Percentiles rank a stretch among this genome's conserved stretches.
phyloP scores from a whole-genome alignment of 2,888 invertebrate genomes.

The Ormyrus pomaceus region DNA sequence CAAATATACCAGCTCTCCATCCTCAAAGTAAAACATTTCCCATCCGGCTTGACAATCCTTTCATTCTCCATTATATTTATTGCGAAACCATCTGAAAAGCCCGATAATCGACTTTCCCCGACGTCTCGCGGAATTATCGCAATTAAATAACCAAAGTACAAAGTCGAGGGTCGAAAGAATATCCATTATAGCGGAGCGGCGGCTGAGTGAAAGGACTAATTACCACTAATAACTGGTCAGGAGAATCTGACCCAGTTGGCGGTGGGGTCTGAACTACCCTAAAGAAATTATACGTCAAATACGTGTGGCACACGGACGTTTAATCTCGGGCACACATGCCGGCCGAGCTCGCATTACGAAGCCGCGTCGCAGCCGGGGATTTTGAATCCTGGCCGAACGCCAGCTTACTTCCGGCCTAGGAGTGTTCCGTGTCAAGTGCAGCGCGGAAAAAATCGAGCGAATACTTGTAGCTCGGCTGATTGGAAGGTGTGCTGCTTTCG shows the following conservation, averaged over 20 bases:
- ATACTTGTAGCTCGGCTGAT: too few relatives aligned
- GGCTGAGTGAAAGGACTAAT: constrained; percentile 14
- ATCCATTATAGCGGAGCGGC: neutral
- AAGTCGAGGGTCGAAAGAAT: neutral
- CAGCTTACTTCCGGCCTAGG: neutral
- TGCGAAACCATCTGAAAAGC: neutral
- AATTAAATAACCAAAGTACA: constrained; percentile 15
- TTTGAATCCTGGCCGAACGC: constrained; percentile 51
- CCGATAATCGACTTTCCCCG: constrained; percentile 7
- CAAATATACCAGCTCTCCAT: too few relatives aligned
- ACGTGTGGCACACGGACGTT: constrained; percentile 17
- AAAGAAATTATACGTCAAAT: constrained; percentile 51
- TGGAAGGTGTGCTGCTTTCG: too few relatives aligned
- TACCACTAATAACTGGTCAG: constrained; percentile 33
- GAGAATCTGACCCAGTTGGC: constrained; percentile 23
- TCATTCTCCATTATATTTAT: too few relatives aligned
- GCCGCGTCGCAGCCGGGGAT: constrained; percentile 20
- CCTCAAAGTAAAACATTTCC: too few relatives aligned
- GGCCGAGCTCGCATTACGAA: constrained; percentile 9
- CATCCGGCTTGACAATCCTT: too few relatives aligned
- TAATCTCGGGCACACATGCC: constrained; percentile 41
- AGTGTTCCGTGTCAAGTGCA: constrained; percentile 21
- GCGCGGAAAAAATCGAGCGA: constrained; percentile 13
- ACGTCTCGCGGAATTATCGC: neutral
- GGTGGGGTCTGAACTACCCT: neutral